These are phyloP conservation scores for Baccha elongata DNA, from an alignment of 2,888 invertebrate species.

Conservation along the genomic window DNA sequence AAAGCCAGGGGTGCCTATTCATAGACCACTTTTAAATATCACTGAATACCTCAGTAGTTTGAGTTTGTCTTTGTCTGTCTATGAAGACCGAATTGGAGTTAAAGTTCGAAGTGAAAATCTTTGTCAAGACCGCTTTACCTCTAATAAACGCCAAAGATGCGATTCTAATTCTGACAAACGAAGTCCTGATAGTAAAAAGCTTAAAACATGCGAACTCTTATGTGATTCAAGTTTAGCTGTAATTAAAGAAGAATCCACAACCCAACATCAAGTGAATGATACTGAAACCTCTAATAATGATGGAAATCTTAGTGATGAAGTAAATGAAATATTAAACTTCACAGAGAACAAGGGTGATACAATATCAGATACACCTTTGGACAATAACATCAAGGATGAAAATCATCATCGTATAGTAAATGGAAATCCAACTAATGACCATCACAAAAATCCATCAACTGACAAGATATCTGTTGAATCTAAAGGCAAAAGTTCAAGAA, in stretches of 20 bases:
- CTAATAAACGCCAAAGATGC: slow-evolving; percentile 83
- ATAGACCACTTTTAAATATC: slow-evolving; percentile 88
- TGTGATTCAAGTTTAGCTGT: slow-evolving; percentile 39
- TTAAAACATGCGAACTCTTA: slow-evolving; percentile 76
- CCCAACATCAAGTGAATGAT: slow-evolving; percentile 42
- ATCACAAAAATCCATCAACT: slow-evolving; percentile 30
- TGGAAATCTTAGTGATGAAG: slow-evolving; percentile 56
- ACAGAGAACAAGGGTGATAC: slow-evolving; percentile 41
- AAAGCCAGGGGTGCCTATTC: slow-evolving; percentile 86
- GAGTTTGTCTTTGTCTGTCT: slow-evolving; percentile 90
- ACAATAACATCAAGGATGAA: slow-evolving; percentile 42
- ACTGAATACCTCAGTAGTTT: slow-evolving; percentile 90
- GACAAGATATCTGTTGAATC: slow-evolving; percentile 20
- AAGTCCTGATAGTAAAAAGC: slow-evolving; percentile 83
- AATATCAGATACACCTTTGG: slow-evolving; percentile 34
- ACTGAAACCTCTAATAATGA: slow-evolving; percentile 58
- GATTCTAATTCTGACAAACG: slow-evolving; percentile 85
- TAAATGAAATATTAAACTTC: slow-evolving; percentile 47
- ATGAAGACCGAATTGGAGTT: slow-evolving; percentile 88
- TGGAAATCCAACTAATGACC: slow-evolving; percentile 40
- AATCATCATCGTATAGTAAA: slow-evolving; percentile 21
- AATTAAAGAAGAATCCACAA: slow-evolving; percentile 35
- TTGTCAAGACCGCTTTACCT: slow-evolving; percentile 77
- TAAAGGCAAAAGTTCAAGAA: slow-evolving; percentile 49
- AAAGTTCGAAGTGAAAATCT: slow-evolving; percentile 83